Evolutionary conservation across 2,888 invertebrate species (phyloP).

Genomic region (Drosophila aldrichi): DNA sequence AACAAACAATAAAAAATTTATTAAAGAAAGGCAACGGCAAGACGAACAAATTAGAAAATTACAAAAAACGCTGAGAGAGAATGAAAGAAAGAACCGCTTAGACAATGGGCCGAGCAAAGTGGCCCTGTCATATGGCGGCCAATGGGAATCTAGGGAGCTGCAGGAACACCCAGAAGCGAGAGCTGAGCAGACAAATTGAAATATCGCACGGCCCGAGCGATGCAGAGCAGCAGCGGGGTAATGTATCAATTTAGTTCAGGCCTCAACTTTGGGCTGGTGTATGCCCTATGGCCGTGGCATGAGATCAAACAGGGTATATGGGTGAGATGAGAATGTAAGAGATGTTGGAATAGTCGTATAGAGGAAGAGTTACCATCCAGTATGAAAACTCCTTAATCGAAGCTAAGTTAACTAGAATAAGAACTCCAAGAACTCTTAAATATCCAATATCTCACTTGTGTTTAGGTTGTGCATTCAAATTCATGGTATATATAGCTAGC

Average conservation of each 20-base stretch:
- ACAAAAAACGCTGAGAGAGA: conserved; percentile 23
- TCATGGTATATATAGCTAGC: no score
- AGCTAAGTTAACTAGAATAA: background rate
- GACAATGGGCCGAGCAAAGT: conserved; percentile 67
- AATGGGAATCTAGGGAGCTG: conserved; percentile 29
- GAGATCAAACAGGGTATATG: background rate
- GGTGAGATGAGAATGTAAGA: background rate
- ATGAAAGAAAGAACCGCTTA: conserved; percentile 17
- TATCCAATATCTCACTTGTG: no score
- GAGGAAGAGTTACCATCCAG: background rate
- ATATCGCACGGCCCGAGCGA: conserved; percentile 49
- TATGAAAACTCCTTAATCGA: background rate
- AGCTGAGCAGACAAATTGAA: conserved; percentile 56
- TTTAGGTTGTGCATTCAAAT: no score
- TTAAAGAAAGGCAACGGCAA: conserved; percentile 76
- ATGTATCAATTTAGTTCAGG: conserved; percentile 75
- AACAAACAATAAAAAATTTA: conserved; percentile 81
- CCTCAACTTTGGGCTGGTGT: conserved; percentile 25
- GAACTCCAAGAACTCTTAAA: no score
- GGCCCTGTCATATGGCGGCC: conserved; percentile 76
- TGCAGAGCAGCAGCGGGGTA: conserved; percentile 41
- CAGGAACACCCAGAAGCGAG: conserved; percentile 74
- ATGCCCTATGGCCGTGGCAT: background rate
- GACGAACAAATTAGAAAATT: conserved; percentile 68
- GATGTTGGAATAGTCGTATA: background rate